Evolutionary conservation across 2,888 invertebrate species (phyloP), one percentile per base, ranked within the genome.

Genomic region (Pyrocoelia pectoralis): DNA sequence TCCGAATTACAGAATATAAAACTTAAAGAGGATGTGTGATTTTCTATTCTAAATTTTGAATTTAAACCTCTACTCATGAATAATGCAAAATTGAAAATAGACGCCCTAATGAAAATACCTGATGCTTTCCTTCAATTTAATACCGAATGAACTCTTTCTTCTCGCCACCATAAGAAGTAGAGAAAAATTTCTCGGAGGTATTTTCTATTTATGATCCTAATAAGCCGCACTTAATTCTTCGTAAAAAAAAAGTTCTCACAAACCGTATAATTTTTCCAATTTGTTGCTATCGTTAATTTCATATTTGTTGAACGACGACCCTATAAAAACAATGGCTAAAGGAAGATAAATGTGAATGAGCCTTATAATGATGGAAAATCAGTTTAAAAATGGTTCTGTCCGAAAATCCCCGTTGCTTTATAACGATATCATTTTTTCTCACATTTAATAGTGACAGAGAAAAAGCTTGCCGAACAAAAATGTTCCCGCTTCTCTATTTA

Each of bases 61-160:
- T 43, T 43, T 15, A 43, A 43, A 43, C 12, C 41, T 15, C 15
- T 4, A 43, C 15, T 43, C 41, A 43, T 43, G 41, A 43, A 43
- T 43, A 43, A 43, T 43, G 13, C 41, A 43, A 43, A 43, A 43
- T 43, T 14, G n/a, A 43, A 43, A 43, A 43, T 43, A 43, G 41
- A 15, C 15, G 41, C 13, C 41, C 41, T 43, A 43, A 43, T 43
- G 41, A 43, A 43, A 43, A 43, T 43, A 43, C 41, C 41, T 43
- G 41, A 43, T 43, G 41, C 41, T 43, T 43, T 15, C 15, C 12
- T 43, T 43, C 41, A 43, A 43, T 43, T 43, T 43, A 43, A 43
- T 43, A 43, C 15, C 15, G 13, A 43, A 33, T 33, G 33, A 33
- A 33, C 33, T 33, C 33, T 33, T 33, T 33, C 33, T 8, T 33